Conservation (phyloP, 1,140 invertebrate species). For the Saccostrea echinata region DNA sequence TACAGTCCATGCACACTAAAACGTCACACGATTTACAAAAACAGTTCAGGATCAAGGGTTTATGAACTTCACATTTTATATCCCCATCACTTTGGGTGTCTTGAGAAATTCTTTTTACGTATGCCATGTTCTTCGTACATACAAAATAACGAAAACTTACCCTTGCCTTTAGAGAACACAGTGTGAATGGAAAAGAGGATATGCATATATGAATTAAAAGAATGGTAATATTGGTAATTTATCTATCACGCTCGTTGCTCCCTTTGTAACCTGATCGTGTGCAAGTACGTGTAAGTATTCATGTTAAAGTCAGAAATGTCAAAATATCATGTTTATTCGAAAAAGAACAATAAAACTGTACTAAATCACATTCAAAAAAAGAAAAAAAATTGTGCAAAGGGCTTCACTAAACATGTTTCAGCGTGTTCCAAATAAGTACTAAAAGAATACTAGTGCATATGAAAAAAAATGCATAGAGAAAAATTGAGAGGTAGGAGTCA, state of each 20-base stretch:
- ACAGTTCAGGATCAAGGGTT: neutral
- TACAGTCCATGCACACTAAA: neutral
- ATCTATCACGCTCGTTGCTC: neutral
- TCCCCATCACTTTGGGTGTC: neutral
- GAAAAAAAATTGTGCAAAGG: neutral
- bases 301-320: neutral
- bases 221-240: neutral
- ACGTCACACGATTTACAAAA: neutral
- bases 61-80: conserved; percentile 2
- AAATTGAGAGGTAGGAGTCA: neutral
- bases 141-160: neutral
- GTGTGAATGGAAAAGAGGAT: neutral
- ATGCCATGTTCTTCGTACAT: neutral
- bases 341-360: neutral
- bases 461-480: neutral
- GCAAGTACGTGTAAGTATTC: no score
- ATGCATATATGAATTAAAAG: neutral
- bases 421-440: neutral
- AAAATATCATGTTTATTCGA: neutral
- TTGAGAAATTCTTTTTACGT: neutral
- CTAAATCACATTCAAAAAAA: neutral
- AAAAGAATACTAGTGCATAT: neutral
- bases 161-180: neutral
- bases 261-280: neutral
- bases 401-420: neutral